A percentile compares a stretch with the other conserved stretches of the same genome.
Conservation (phyloP, 2,797 vertebrate genomes). For the Delichon dasypus region DNA sequence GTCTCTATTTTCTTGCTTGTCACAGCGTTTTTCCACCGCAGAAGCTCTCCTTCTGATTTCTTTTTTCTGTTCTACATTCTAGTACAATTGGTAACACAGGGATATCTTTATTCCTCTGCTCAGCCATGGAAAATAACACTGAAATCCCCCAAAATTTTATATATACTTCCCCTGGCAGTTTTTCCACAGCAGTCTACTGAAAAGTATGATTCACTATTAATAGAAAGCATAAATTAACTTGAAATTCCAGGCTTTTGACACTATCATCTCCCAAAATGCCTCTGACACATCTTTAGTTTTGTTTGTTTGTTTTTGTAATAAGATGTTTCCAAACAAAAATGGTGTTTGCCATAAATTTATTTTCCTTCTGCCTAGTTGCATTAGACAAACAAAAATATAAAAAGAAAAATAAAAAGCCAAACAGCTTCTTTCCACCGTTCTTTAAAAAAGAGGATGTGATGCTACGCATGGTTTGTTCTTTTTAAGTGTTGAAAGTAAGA, state of each 20-base stretch:
- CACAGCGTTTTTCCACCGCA: neutral
- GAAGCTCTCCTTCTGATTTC: neutral
- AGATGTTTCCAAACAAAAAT: neutral
- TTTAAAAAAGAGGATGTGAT: neutral
- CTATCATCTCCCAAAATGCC: neutral
- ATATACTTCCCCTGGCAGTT: neutral
- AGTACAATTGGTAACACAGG: neutral
- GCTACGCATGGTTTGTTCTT: neutral
- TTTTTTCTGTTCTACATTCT: slow-evolving; percentile 17
- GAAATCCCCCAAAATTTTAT: neutral
- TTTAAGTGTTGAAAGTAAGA: slow-evolving; percentile 25
- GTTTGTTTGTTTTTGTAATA: neutral
- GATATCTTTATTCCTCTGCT: slow-evolving; percentile 4
- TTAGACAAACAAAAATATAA: neutral
- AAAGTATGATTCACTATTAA: neutral
- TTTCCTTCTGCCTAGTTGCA: neutral
- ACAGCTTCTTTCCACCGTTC: neutral
- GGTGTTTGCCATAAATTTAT: neutral
- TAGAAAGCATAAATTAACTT: slow-evolving; percentile 14
- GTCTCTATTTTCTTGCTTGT: slow-evolving; percentile 6
- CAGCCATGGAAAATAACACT: neutral
- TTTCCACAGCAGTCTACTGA: neutral
- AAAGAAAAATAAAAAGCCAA: neutral
- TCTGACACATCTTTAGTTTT: neutral
- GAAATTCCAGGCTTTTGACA: neutral